Percentiles rank a stretch among this genome's conserved stretches.
These are phyloP conservation scores for Mus spicilegus DNA, from an alignment of 2,113 vertebrate species.

Conservation along the genomic window DNA sequence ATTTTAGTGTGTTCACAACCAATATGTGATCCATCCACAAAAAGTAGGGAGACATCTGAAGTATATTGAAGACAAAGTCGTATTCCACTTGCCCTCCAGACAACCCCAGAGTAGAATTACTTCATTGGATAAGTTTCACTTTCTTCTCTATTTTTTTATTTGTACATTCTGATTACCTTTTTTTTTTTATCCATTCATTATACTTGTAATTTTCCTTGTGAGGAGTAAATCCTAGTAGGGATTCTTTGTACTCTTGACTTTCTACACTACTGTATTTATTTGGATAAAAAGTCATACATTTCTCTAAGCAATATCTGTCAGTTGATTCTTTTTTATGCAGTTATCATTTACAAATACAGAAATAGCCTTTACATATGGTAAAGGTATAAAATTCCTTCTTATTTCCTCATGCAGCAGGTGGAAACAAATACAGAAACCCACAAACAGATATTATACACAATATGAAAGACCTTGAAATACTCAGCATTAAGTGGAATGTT, in stretches of 20 bases:
- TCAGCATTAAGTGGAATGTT: background rate
- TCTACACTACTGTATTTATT: background rate
- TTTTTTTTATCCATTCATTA: background rate
- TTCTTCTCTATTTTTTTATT: background rate
- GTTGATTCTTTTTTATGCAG: conserved; percentile 61
- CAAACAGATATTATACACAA: background rate
- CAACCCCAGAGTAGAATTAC: background rate
- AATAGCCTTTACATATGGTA: conserved; percentile 47
- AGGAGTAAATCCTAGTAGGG: background rate
- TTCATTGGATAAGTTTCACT: background rate
- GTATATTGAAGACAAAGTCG: background rate
- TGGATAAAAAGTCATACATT: conserved; percentile 47
- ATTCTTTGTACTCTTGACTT: background rate
- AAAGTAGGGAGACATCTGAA: conserved; percentile 40
- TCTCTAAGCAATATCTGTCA: conserved; percentile 50
- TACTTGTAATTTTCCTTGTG: background rate
- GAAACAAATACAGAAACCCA: background rate
- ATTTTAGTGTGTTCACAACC: background rate
- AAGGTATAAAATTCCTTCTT: conserved; percentile 58
- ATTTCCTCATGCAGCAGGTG: background rate
- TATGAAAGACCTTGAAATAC: background rate
- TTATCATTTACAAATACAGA: conserved; percentile 70
- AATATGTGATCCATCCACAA: background rate
- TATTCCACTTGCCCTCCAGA: background rate
- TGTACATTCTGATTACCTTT: background rate